Evolutionary conservation across 2,888 invertebrate genomes (phyloP).

Genomic region (Toxonevra muliebris): DNA sequence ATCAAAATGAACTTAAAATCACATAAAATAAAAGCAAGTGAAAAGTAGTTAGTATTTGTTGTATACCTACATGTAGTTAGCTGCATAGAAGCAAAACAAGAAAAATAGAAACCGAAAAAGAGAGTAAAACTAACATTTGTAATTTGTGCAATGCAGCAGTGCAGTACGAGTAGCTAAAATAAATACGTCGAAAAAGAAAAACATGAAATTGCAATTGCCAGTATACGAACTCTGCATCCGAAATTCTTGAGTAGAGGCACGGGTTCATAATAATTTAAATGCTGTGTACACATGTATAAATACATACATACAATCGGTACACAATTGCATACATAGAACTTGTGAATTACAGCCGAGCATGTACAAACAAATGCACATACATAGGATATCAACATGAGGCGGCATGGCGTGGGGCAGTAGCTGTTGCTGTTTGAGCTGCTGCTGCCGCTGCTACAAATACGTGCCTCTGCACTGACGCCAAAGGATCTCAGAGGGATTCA

Average conservation of each 20-base stretch:
- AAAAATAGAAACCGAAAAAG: slow-evolving; percentile 14
- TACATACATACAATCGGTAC: slow-evolving; percentile 3
- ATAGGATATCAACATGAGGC: background rate
- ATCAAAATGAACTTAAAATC: slow-evolving; percentile 20
- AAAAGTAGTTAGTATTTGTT: no score
- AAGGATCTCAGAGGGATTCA: slow-evolving; percentile 25
- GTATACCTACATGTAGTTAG: no score
- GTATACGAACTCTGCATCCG: no score
- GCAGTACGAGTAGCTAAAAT: no score
- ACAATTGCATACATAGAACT: background rate
- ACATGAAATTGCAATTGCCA: slow-evolving; percentile 19
- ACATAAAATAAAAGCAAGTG: slow-evolving; percentile 3
- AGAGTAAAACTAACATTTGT: no score
- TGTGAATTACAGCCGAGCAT: no score
- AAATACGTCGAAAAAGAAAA: background rate
- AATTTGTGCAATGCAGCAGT: no score
- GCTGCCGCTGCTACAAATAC: slow-evolving; percentile 16
- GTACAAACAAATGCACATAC: no score
- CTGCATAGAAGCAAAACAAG: background rate
- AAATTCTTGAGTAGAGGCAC: slow-evolving; percentile 28
- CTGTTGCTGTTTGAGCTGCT: background rate
- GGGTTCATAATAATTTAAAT: slow-evolving; percentile 60
- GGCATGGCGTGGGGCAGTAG: background rate
- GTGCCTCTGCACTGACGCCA: slow-evolving; percentile 22
- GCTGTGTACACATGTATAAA: slow-evolving; percentile 54